Conservation (phyloP, 1,140 invertebrate genomes). For the Drosophila teissieri region DNA sequence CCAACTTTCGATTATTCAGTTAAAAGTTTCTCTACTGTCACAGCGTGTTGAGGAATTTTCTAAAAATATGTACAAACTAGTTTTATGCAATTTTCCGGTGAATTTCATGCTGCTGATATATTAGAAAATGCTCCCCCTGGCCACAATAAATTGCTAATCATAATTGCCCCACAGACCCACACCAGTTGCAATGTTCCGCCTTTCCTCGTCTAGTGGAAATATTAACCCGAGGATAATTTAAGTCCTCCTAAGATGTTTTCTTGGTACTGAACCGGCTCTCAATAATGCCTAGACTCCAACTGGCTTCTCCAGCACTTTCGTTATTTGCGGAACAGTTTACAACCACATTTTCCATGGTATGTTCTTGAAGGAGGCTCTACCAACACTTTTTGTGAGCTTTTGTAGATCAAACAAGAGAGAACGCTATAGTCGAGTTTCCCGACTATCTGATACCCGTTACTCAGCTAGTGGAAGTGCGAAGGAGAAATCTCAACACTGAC, state of each 20-base stretch:
- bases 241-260: slow-evolving; percentile 4
- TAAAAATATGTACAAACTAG: slow-evolving; percentile 44
- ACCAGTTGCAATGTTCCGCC: slow-evolving; percentile 37
- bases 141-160: slow-evolving; percentile 58
- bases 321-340: no score
- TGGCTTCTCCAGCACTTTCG: slow-evolving; percentile 37
- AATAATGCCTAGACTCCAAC: no score
- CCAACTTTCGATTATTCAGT: slow-evolving; percentile 56
- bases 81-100: slow-evolving; percentile 57
- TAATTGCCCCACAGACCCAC: slow-evolving; percentile 44
- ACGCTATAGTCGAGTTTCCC: no score
- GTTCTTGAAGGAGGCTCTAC: no score
- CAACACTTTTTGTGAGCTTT: no score
- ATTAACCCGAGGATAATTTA: slow-evolving; percentile 33
- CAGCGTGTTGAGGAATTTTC: slow-evolving; percentile 15
- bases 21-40: slow-evolving; percentile 42
- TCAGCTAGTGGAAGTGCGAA: no score
- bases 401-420: no score
- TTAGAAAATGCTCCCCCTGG: slow-evolving; percentile 26
- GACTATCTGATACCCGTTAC: no score
- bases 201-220: slow-evolving; percentile 46
- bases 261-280: no score
- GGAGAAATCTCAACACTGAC: no score
- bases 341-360: no score
- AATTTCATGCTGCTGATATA: slow-evolving; percentile 47